Percentiles rank a stretch among this genome's conserved stretches.
Evolutionary conservation across 2,113 vertebrate species (phyloP).

Genomic region (Cinclus mexicanus): DNA sequence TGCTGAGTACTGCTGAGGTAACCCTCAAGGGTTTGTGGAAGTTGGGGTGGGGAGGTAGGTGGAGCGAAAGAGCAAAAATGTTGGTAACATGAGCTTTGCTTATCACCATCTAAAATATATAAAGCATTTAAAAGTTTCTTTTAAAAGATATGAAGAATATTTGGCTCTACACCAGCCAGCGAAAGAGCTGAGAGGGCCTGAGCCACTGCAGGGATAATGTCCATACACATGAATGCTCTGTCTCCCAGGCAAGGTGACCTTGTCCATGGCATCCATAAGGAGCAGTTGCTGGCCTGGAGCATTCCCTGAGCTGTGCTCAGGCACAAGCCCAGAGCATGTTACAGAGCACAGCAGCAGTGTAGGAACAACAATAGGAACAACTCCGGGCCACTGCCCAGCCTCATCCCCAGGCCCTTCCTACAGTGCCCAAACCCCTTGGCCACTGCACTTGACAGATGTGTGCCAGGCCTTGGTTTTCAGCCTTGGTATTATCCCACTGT

Average conservation of each 20-base stretch:
- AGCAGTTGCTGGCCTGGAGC: background rate
- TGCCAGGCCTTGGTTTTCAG: background rate
- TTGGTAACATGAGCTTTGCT: background rate
- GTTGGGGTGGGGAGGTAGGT: rapidly evolving
- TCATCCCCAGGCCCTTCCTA: no score
- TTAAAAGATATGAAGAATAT: background rate
- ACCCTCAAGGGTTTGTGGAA: background rate
- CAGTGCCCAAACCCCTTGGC: no score
- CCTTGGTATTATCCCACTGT: background rate
- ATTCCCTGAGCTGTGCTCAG: background rate
- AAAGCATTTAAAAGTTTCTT: background rate
- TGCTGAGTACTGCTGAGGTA: constrained; percentile 68
- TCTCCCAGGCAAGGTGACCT: background rate
- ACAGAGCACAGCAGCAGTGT: background rate
- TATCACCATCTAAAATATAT: background rate
- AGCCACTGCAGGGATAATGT: background rate
- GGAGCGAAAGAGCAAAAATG: background rate
- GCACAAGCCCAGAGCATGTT: background rate
- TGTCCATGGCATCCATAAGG: background rate
- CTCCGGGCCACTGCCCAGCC: background rate
- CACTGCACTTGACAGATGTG: background rate
- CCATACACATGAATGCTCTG: rapidly evolving
- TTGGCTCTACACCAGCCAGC: background rate
- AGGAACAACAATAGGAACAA: background rate
- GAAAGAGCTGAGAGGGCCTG: background rate